Evolutionary conservation across 2,113 vertebrate genomes (phyloP), one percentile per base, ranked within the genome.

Genomic region (Reinhardtius hippoglossoides): DNA sequence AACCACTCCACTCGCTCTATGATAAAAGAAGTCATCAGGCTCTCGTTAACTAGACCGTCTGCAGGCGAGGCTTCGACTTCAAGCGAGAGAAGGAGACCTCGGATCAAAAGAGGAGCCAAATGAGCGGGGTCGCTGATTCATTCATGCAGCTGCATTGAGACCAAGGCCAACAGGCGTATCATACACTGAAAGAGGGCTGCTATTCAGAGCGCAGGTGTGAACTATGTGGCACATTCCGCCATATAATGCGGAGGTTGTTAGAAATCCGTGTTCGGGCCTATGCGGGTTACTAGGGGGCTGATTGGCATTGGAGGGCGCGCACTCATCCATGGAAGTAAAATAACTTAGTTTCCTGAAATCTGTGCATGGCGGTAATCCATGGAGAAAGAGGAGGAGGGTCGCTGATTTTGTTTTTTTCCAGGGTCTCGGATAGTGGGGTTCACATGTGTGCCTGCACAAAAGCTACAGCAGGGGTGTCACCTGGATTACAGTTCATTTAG

Each of bases 191-290:
- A 96, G 95, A 95, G 94, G 90, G 93, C 92, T 93, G 94, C 97
- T 95, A 98, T 99, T 99, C 97, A 98, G 93, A 90, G 92, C 95
- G 98, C 98, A 99, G 97, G 98, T 99, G 98, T 97, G 95, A 97
- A 95, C 94, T 95, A 95, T 95, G 96, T 94, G 92, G 94, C 93
- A 94, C 95, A 94, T 96, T 96, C 93, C 95, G 95, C 93, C 95
- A 95, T 96, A 96, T 97, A 97, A 96, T 96, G 95, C 95, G 94
- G 95, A 96, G 96, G 95, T 96, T 97, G 96, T 96, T 97, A 94
- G 95, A 97, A 95, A 97, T 95, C 96, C 96, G 94, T 96, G 97
- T 96, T 97, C 94, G 88, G 94, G 94, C 50, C 95, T 95, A 94
- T 95, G 94, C 58, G 77, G 70, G 69, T 63, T 85, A 3, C 95